Conservation (phyloP, 35 echinoderm and acorn worm species). For the Hemicentrotus pulcherrimus region DNA sequence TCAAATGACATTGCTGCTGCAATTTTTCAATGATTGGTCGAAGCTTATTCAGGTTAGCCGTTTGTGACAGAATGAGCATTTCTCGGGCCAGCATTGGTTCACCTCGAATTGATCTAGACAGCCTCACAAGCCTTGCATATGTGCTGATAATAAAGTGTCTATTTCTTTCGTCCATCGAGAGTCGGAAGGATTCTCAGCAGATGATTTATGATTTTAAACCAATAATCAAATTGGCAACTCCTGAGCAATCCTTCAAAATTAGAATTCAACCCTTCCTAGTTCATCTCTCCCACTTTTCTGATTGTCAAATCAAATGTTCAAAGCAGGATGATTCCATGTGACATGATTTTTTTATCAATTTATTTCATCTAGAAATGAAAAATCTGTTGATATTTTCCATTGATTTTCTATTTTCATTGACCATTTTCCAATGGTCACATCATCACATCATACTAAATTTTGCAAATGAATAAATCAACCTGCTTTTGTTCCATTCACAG, state of each 20-base stretch:
- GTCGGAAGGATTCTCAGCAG: no score
- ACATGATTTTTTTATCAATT: no score
- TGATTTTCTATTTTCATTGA: no score
- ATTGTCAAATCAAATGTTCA: not conserved
- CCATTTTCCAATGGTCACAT: no score
- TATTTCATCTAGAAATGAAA: no score
- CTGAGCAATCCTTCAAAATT: not conserved
- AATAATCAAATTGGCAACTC: not conserved
- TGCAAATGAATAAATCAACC: no score
- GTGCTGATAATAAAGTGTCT: not conserved
- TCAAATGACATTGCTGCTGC: not conserved
- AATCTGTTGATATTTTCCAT: no score
- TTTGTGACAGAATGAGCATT: not conserved
- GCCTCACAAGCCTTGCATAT: conserved; percentile 9
- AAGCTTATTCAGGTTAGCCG: not conserved
- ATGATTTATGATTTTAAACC: not conserved
- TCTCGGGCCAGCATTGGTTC: not conserved
- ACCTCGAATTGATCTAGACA: not conserved
- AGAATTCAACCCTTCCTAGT: not conserved
- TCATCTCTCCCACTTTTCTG: not conserved
- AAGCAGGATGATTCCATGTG: not conserved
- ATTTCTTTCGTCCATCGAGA: no score
- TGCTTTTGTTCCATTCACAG: no score
- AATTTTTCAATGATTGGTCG: not conserved
- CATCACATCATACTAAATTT: no score